Evolutionary conservation across 1,140 invertebrate genomes (phyloP).

Genomic region (Eriocheir sinensis): DNA sequence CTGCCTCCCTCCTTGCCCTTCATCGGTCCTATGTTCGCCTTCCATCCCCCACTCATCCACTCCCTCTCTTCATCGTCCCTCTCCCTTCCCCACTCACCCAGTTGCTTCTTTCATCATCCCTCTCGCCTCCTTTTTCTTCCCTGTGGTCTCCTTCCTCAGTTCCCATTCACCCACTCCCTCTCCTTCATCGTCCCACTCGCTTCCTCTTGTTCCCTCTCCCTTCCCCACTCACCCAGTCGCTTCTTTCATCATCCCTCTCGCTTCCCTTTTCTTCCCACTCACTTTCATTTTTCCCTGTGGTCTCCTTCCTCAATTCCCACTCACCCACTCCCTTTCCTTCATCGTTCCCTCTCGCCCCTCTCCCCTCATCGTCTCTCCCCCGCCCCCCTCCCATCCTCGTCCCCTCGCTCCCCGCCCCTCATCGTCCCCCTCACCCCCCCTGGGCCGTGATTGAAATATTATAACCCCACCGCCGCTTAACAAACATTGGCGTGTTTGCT

Average conservation of each 20-base stretch:
- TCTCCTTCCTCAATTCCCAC: neutral
- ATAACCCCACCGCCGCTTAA: slow-evolving; percentile 65
- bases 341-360: neutral
- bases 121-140: neutral
- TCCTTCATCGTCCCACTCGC: neutral
- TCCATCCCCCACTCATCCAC: too few relatives aligned
- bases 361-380: too few relatives aligned
- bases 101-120: neutral
- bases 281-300: neutral
- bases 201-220: too few relatives aligned
- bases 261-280: neutral
- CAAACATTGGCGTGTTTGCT: slow-evolving; percentile 68
- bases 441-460: slow-evolving; percentile 61
- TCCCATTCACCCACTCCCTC: too few relatives aligned
- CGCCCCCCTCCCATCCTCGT: neutral
- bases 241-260: neutral
- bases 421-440: neutral
- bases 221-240: too few relatives aligned
- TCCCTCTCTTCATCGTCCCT: neutral
- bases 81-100: too few relatives aligned
- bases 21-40: too few relatives aligned
- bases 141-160: neutral
- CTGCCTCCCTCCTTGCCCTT: too few relatives aligned
- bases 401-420: neutral
- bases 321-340: neutral